Percentiles rank a stretch among this genome's conserved stretches.
Conservation (phyloP, 2,888 invertebrate species). For the Andrena bucephala region DNA sequence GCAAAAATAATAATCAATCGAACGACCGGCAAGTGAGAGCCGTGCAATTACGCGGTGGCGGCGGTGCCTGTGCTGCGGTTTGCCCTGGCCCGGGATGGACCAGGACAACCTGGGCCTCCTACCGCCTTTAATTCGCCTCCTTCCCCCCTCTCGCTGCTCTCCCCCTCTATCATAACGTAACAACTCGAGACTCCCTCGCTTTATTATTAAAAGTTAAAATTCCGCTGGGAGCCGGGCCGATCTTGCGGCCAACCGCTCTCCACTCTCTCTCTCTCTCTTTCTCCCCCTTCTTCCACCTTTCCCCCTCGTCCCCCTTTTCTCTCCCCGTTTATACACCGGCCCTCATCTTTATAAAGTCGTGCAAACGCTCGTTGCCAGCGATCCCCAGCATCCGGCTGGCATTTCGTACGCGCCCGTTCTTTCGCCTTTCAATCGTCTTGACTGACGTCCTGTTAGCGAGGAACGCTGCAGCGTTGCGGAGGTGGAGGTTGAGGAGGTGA, state of each 20-base stretch:
- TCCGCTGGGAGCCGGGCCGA: conserved; percentile 77
- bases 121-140: conserved; percentile 72
- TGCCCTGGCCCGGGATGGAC: conserved; percentile 56
- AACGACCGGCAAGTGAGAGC: conserved; percentile 75
- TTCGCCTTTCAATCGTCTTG: conserved; percentile 26
- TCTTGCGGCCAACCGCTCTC: conserved; percentile 69
- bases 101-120: conserved; percentile 54
- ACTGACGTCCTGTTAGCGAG: conserved; percentile 34
- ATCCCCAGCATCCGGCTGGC: conserved; percentile 20
- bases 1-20: conserved; percentile 80
- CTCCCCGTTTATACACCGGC: conserved; percentile 3
- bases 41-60: conserved; percentile 82
- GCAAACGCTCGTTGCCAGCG: conserved; percentile 66
- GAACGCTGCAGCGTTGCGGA: background rate
- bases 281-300: conserved; percentile 20
- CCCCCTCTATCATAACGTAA: conserved; percentile 77
- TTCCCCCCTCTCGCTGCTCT: conserved; percentile 40
- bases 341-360: conserved; percentile 62
- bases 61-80: conserved; percentile 83
- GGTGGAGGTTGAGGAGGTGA: conserved; percentile 1
- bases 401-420: conserved; percentile 2
- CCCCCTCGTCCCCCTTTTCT: conserved; percentile 32
- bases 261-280: background rate
- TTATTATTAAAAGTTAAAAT: conserved; percentile 84
- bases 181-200: conserved; percentile 82